Conservation (phyloP, 2,888 invertebrate species). For the Leptura quadrifasciata region DNA sequence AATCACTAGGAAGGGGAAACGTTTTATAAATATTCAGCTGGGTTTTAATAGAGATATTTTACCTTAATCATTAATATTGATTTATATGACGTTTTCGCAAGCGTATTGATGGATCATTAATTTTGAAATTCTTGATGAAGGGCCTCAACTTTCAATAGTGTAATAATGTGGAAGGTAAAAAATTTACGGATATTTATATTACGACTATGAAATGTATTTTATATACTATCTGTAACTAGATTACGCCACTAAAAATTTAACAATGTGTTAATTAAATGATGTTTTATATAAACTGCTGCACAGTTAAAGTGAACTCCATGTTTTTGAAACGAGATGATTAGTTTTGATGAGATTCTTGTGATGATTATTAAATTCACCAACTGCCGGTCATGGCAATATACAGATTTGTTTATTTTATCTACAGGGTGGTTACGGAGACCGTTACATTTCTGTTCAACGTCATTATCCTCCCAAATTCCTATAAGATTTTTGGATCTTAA, state of each 20-base stretch:
- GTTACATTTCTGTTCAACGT: too few species aligned
- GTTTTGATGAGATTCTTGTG: too few species aligned
- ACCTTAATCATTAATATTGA: conserved; percentile 50
- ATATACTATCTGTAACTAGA: background rate
- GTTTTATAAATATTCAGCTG: conserved; percentile 28
- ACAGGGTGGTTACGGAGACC: too few species aligned
- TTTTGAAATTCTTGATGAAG: conserved; percentile 26
- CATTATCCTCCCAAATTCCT: too few species aligned
- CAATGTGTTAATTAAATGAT: background rate
- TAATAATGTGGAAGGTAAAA: conserved; percentile 34
- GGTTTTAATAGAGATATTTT: conserved; percentile 47
- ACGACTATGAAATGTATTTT: conserved; percentile 14
- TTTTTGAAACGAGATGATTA: too few species aligned
- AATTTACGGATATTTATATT: conserved; percentile 27
- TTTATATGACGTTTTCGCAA: conserved; percentile 47
- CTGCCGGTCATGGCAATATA: too few species aligned
- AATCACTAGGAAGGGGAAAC: background rate
- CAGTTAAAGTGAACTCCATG: too few species aligned
- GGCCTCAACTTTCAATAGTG: conserved; percentile 20
- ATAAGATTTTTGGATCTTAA: too few species aligned
- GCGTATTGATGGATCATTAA: conserved; percentile 37
- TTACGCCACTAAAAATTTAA: background rate
- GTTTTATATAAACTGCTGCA: background rate
- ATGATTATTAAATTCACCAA: too few species aligned
- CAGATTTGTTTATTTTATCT: too few species aligned